A percentile compares a stretch with the other conserved stretches of the same genome.
Evolutionary conservation across 2,113 vertebrate genomes (phyloP).

Genomic region (Procavia capensis): DNA sequence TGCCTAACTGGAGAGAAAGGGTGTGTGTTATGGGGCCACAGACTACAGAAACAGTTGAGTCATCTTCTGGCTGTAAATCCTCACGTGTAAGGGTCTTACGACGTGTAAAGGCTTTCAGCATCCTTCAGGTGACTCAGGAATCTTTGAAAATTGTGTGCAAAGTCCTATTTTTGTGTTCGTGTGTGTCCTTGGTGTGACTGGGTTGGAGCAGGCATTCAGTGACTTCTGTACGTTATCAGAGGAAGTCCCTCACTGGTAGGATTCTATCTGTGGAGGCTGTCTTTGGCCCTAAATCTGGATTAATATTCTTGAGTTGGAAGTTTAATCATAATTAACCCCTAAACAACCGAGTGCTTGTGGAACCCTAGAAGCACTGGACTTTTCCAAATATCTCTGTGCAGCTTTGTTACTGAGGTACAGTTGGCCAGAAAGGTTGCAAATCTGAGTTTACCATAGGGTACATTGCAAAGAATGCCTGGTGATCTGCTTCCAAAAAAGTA

Average conservation of each 20-base stretch:
- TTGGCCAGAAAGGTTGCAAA: background rate
- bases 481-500: background rate
- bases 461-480: background rate
- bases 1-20: background rate
- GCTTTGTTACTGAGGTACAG: background rate
- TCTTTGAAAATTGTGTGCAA: background rate
- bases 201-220: too few species aligned
- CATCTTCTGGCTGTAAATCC: background rate
- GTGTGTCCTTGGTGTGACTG: background rate
- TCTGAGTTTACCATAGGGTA: background rate
- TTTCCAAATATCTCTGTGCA: background rate
- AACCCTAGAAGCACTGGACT: background rate
- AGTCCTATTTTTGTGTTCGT: background rate
- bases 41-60: background rate
- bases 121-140: background rate
- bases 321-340: background rate
- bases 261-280: background rate
- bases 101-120: background rate
- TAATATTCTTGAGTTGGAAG: background rate
- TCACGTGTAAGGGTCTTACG: background rate
- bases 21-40: background rate
- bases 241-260: too few species aligned
- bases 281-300: background rate
- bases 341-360: background rate
- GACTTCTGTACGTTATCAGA: background rate